Base-by-base conservation (phyloP, 2,888 invertebrate genomes). In the Drosophila heteroneura region DNA sequence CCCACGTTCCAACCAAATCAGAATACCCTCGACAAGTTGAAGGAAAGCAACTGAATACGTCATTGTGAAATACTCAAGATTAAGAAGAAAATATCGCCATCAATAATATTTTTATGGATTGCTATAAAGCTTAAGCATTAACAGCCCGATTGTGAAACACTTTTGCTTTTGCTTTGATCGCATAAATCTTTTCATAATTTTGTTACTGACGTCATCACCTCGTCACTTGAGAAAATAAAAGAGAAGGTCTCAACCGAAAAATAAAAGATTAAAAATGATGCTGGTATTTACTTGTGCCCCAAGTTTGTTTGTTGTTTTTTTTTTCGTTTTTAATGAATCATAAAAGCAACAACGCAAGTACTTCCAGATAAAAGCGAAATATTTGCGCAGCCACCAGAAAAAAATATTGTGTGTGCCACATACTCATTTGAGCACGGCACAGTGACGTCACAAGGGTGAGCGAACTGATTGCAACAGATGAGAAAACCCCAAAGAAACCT, bases 301-400 rank as follows among this genome's bases (percentile, higher is more conserved):
- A 51, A 62, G 68, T 72, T 66, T 75, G 72, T 35, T 14, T 16
- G 35, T 16, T 16, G 35, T 16, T 35, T 26, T 71, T 35, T 26
- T 71, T 79, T 79, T 4, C 26, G 70, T 76, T 79, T 81, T 64
- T 79, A 89, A 89, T 85, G 84, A 85, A 70, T 89, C 84, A 85
- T 86, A 81, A 84, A 86, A 61, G 47, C 54, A 63, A 52, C 68
- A 66, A 44, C 60, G 12, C 19, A 58, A 58, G 37, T n/a, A 52
- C 57, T 65, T 51, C 44, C 49, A 44, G 83, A 83, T 80, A 66
- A 83, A 83, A 72, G 76, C 41, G 28, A 68, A 78, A 73, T 77
- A 80, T 81, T 70, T 71, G 58, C 52, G 44, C 53, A n/a, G 22
- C 54, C 66, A 71, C 54, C 35, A 30, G 19, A 12, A 10, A 32